Percentiles rank a stretch among this genome's conserved stretches.
Evolutionary conservation across 2,888 invertebrate genomes (phyloP).

Genomic region (Nomada ruficornis): DNA sequence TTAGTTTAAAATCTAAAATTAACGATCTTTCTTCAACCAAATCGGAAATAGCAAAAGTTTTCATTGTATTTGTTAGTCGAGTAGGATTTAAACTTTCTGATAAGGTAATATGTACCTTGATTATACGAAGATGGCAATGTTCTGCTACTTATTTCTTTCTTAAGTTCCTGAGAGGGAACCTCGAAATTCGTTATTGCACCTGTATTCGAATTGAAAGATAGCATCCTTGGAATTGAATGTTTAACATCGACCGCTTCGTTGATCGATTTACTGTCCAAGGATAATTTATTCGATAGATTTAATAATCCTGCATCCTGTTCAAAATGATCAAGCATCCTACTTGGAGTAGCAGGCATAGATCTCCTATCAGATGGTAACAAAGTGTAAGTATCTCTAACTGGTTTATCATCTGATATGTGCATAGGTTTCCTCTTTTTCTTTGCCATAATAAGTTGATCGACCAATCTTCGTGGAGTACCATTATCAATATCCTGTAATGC

Average conservation of each 20-base stretch:
- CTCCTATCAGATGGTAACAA: constrained; percentile 56
- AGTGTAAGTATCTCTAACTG: constrained; percentile 65
- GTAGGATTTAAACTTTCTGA: background rate
- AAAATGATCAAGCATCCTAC: constrained; percentile 22
- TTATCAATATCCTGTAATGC: constrained; percentile 76
- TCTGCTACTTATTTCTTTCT: constrained; percentile 26
- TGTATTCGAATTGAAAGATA: constrained; percentile 41
- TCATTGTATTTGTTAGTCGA: background rate
- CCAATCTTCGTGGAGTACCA: constrained; percentile 77
- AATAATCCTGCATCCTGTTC: constrained; percentile 34
- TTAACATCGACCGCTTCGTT: constrained; percentile 42
- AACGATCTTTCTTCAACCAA: constrained; percentile 1
- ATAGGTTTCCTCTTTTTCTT: constrained; percentile 68
- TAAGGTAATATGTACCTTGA: constrained; percentile 29
- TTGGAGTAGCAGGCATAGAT: constrained; percentile 68
- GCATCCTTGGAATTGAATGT: constrained; percentile 12
- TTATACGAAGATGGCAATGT: constrained; percentile 9
- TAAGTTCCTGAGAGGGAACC: constrained; percentile 19
- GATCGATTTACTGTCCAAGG: constrained; percentile 71
- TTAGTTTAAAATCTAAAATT: constrained; percentile 40
- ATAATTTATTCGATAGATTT: constrained; percentile 68
- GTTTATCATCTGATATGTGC: constrained; percentile 44
- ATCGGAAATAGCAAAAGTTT: background rate
- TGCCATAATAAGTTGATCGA: constrained; percentile 78
- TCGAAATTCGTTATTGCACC: constrained; percentile 9